Percentiles rank a stretch among this genome's conserved stretches.
Conservation (phyloP, 2,888 invertebrate genomes). For the Caenorhabditis uteleia region DNA sequence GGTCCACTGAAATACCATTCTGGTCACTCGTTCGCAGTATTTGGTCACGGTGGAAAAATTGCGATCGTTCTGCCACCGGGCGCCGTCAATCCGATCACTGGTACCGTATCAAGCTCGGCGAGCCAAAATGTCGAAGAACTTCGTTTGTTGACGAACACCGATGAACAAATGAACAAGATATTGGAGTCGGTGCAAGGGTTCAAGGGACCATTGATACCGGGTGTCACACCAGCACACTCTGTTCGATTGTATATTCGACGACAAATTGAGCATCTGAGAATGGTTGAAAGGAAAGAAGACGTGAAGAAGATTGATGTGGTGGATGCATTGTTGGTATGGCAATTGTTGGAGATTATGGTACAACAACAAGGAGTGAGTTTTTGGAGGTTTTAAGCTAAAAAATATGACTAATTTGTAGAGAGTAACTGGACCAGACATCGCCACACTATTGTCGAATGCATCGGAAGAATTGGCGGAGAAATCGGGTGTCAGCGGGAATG, state of each 20-base stretch:
- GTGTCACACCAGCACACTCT: slow-evolving; percentile 45
- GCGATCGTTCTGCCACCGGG: slow-evolving; percentile 30
- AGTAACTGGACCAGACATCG: slow-evolving; percentile 66
- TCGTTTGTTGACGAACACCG: slow-evolving; percentile 16
- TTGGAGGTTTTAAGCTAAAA: not conserved
- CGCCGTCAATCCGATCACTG: slow-evolving; percentile 12
- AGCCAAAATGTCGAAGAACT: slow-evolving; percentile 40
- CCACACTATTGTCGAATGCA: slow-evolving; percentile 48
- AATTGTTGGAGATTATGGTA: slow-evolving; percentile 63
- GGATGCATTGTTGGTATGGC: slow-evolving; percentile 65
- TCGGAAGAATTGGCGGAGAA: slow-evolving; percentile 28
- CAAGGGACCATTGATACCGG: slow-evolving; percentile 45
- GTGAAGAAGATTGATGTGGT: slow-evolving; percentile 42
- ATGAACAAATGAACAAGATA: slow-evolving; percentile 37
- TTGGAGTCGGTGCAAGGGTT: slow-evolving; percentile 47
- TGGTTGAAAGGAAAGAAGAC: slow-evolving; percentile 21
- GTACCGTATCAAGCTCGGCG: slow-evolving; percentile 16
- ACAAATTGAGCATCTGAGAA: slow-evolving; percentile 56
- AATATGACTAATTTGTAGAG: slow-evolving; percentile 38
- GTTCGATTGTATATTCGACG: slow-evolving; percentile 61
- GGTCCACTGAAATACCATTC: slow-evolving; percentile 42
- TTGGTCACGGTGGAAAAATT: slow-evolving; percentile 43
- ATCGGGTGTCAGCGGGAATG: slow-evolving; percentile 10
- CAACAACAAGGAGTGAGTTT: slow-evolving; percentile 64
- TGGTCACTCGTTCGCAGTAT: slow-evolving; percentile 37